Conservation (phyloP, 2,113 vertebrate genomes). For the Aix galericulata region DNA sequence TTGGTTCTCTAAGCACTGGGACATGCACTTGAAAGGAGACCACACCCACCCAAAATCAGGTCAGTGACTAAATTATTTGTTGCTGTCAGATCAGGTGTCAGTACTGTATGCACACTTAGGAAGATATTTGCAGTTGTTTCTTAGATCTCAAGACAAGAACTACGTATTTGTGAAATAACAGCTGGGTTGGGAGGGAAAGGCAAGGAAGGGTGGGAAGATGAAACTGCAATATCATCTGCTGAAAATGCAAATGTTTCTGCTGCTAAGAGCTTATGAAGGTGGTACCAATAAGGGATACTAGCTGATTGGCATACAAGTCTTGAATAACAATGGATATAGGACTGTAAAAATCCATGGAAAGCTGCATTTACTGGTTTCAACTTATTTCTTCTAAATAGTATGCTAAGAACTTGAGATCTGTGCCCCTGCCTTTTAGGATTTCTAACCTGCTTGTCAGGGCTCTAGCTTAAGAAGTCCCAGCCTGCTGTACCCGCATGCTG, state of each 20-base stretch:
- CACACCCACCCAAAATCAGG: neutral
- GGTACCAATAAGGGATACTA: neutral
- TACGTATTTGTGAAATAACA: neutral
- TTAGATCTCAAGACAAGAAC: neutral
- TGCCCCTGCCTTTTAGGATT: neutral
- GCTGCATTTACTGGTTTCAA: neutral
- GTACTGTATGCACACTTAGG: neutral
- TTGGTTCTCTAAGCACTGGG: neutral
- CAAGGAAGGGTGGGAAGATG: neutral
- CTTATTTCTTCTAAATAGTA: neutral
- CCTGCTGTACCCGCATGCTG: neutral
- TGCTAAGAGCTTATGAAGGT: neutral
- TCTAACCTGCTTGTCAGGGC: neutral
- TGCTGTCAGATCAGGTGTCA: neutral
- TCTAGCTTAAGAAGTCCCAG: neutral
- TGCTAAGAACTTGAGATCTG: neutral
- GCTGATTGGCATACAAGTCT: accelerated
- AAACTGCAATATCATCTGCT: neutral
- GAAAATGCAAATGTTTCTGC: neutral
- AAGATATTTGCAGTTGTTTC: neutral
- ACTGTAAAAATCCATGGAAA: neutral
- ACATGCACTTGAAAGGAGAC: neutral
- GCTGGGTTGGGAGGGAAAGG: neutral
- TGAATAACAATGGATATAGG: accelerated
- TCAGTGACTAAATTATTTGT: neutral